Evolutionary conservation across 2,797 vertebrate genomes (phyloP).

Genomic region (Acridotheres tristis): DNA sequence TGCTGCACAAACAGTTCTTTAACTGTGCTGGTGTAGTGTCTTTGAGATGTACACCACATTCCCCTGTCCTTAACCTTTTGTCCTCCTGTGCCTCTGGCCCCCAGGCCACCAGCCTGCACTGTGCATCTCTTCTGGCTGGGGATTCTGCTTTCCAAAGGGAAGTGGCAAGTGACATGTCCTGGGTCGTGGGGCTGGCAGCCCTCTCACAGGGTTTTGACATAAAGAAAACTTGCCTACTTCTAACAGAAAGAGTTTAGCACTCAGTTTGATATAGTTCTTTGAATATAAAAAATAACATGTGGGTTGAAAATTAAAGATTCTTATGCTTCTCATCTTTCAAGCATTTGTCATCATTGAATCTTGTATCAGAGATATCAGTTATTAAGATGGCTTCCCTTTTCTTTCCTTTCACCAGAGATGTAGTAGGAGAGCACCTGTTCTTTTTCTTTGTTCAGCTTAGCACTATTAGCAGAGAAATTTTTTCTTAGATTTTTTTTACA

Average conservation of each 20-base stretch:
- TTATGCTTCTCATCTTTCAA: not conserved
- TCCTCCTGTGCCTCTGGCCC: not conserved
- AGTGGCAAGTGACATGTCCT: accelerated
- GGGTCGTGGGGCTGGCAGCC: not conserved
- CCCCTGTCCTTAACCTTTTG: not conserved
- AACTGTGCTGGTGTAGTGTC: not conserved
- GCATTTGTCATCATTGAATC: not conserved
- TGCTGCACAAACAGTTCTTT: not conserved
- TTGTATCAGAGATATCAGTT: not conserved
- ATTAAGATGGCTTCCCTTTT: not conserved
- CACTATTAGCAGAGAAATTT: not conserved
- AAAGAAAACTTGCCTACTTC: not conserved
- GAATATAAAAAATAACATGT: not conserved
- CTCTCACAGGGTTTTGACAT: not conserved
- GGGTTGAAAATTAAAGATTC: not conserved
- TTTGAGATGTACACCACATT: not conserved
- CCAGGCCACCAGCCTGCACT: not conserved
- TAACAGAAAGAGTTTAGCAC: not conserved
- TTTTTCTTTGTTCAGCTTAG: not conserved
- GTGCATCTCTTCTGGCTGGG: not conserved
- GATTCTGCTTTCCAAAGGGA: not conserved
- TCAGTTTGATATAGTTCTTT: not conserved
- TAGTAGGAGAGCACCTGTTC: not conserved
- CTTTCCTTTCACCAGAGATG: not conserved
- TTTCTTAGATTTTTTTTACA: not conserved